phyloP scores from a whole-genome alignment of 2,797 vertebrate genomes.

The Epinephelus malabaricus region DNA sequence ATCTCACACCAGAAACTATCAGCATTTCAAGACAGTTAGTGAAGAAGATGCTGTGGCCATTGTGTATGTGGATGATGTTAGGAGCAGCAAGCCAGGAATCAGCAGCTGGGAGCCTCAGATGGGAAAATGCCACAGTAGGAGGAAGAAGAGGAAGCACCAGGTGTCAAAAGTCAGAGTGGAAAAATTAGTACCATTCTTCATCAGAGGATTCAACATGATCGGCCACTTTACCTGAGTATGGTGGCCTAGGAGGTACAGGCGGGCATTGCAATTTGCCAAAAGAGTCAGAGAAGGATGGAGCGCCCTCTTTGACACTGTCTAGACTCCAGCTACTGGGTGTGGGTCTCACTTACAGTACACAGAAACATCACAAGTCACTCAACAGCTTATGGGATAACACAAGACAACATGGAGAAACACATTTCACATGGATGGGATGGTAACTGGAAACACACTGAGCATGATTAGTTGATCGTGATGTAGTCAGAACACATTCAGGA shows the following conservation, averaged over 20 bases:
- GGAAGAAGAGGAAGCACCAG: conserved; percentile 33
- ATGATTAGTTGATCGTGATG: not conserved
- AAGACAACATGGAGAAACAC: conserved; percentile 39
- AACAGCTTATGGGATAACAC: conserved; percentile 43
- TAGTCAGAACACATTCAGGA: not conserved
- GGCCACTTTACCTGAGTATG: conserved; percentile 90
- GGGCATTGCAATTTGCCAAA: conserved; percentile 91
- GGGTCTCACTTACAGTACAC: conserved; percentile 89
- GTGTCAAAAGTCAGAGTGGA: conserved; percentile 69
- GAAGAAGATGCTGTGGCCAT: not conserved
- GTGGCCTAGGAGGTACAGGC: conserved; percentile 96
- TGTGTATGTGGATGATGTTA: conserved; percentile 9
- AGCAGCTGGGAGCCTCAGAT: conserved; percentile 36
- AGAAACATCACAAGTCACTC: conserved; percentile 71
- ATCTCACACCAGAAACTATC: conserved; percentile 13
- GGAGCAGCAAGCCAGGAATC: conserved; percentile 46
- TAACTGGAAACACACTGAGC: not conserved
- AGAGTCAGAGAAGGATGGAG: conserved; percentile 89
- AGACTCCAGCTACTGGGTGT: conserved; percentile 98
- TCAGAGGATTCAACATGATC: conserved; percentile 1
- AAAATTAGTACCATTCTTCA: conserved; percentile 72
- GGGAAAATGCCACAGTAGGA: conserved; percentile 1
- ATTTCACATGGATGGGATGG: conserved; percentile 11
- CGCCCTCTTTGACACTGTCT: conserved; percentile 94
- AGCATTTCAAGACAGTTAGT: conserved; percentile 33